A percentile compares a stretch with the other conserved stretches of the same genome.
phyloP scores from a whole-genome alignment of 92 coral and sea anemone species.

The Micromussa lordhowensis region DNA sequence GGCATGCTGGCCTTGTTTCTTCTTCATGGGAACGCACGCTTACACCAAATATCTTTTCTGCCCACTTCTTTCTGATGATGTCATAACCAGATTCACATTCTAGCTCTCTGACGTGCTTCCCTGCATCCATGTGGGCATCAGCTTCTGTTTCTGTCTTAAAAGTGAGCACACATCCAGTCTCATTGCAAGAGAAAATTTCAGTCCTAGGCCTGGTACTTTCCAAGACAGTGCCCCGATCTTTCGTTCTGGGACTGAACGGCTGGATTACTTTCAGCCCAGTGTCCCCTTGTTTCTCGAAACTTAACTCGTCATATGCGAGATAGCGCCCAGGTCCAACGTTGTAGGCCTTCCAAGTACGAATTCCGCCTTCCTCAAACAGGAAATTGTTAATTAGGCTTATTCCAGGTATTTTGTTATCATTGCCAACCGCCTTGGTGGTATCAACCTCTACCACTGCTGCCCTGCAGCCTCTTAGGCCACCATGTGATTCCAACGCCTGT shows the following conservation, averaged over 20 bases:
- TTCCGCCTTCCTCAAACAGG: slow-evolving; percentile 15
- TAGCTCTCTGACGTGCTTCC: slow-evolving; percentile 42
- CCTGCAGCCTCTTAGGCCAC: too few relatives aligned
- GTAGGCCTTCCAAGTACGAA: slow-evolving; percentile 47
- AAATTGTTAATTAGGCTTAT: slow-evolving; percentile 46
- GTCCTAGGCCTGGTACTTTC: slow-evolving; percentile 13
- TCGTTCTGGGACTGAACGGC: slow-evolving; percentile 44
- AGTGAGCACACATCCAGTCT: slow-evolving; percentile 50
- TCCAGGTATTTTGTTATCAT: slow-evolving; percentile 43
- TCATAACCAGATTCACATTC: slow-evolving; percentile 55
- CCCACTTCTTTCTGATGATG: slow-evolving; percentile 49
- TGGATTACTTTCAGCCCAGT: slow-evolving; percentile 34
- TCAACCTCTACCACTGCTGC: slow-evolving; percentile 24
- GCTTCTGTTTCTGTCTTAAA: slow-evolving; percentile 53
- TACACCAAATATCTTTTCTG: slow-evolving; percentile 41
- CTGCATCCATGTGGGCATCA: slow-evolving; percentile 57
- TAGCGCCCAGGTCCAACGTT: slow-evolving; percentile 46
- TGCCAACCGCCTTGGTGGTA: slow-evolving; percentile 11
- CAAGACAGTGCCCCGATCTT: slow-evolving; percentile 38
- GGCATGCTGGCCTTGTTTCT: background rate
- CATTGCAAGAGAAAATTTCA: slow-evolving; percentile 44
- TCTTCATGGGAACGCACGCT: background rate
- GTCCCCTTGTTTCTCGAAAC: slow-evolving; percentile 20
- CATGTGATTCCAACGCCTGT: too few relatives aligned
- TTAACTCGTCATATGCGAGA: slow-evolving; percentile 12